phyloP scores from a whole-genome alignment of 2,888 invertebrate species.

The Periphyllus acericola region DNA sequence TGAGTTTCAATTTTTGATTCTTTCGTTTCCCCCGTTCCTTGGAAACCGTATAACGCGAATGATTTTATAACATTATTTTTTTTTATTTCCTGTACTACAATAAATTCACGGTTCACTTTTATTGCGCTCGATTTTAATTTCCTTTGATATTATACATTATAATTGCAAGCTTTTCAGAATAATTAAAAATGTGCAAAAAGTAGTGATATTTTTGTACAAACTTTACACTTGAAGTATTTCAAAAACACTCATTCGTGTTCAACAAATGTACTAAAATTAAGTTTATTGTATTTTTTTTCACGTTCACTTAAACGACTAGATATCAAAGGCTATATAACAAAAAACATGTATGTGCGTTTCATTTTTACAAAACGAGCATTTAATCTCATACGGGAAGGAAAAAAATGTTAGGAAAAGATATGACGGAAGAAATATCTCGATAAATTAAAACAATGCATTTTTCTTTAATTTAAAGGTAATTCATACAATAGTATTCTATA shows the following conservation, averaged over 20 bases:
- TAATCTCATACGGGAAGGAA: background rate
- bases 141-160: background rate
- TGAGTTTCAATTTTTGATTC: background rate
- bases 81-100: background rate
- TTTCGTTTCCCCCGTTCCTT: background rate
- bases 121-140: background rate
- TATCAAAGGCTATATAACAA: background rate
- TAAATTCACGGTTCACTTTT: conserved; percentile 11
- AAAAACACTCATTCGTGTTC: background rate
- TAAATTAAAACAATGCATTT: background rate
- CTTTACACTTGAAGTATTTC: background rate
- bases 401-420: too few relatives aligned
- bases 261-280: background rate
- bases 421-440: background rate
- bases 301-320: background rate
- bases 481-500: too few relatives aligned
- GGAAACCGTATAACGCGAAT: background rate
- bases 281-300: background rate
- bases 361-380: background rate
- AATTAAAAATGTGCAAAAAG: background rate
- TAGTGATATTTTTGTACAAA: background rate
- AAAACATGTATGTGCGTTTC: background rate
- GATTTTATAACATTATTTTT: too few relatives aligned
- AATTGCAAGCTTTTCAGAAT: background rate
- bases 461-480: too few relatives aligned